Percentiles rank a stretch among this genome's conserved stretches.
Evolutionary conservation across 1,140 invertebrate genomes (phyloP).

Genomic region (Bombus haemorrhoidalis): DNA sequence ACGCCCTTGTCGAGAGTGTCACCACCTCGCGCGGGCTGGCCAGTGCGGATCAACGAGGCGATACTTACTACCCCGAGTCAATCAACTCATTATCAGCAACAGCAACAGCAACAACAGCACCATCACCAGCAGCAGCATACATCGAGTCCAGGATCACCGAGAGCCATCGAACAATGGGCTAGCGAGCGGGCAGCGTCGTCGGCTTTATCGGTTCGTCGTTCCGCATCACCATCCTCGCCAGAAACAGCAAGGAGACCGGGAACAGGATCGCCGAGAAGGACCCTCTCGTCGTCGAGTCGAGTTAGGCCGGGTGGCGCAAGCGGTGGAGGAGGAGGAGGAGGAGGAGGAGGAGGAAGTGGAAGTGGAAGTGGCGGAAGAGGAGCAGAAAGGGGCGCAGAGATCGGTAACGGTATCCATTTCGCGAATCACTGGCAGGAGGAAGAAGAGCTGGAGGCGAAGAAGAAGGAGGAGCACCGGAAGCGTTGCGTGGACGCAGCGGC

Average conservation of each 20-base stretch:
- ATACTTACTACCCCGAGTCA: constrained; percentile 65
- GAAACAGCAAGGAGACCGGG: constrained; percentile 38
- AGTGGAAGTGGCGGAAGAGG: not conserved
- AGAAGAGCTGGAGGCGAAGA: constrained; percentile 67
- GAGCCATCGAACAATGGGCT: constrained; percentile 74
- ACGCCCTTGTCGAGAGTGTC: constrained; percentile 84
- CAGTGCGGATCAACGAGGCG: constrained; percentile 82
- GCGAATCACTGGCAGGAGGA: constrained; percentile 59
- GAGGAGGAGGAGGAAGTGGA: not conserved
- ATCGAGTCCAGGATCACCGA: constrained; percentile 57
- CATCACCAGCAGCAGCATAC: constrained; percentile 44
- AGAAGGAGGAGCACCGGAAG: constrained; percentile 64
- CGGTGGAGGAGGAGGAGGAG: not conserved
- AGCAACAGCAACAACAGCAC: constrained; percentile 45
- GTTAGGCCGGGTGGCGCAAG: not conserved
- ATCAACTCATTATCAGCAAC: constrained; percentile 64
- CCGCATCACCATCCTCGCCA: constrained; percentile 49
- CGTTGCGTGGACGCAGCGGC: constrained; percentile 52
- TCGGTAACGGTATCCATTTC: constrained; percentile 57
- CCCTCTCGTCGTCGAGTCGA: constrained; percentile 35
- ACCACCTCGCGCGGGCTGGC: constrained; percentile 80
- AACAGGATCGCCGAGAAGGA: constrained; percentile 49
- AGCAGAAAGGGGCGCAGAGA: constrained; percentile 3
- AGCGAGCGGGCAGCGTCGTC: constrained; percentile 69
- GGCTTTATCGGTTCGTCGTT: constrained; percentile 69